phyloP scores from a whole-genome alignment of 2,113 vertebrate genomes.

The Poicephalus meyeri region DNA sequence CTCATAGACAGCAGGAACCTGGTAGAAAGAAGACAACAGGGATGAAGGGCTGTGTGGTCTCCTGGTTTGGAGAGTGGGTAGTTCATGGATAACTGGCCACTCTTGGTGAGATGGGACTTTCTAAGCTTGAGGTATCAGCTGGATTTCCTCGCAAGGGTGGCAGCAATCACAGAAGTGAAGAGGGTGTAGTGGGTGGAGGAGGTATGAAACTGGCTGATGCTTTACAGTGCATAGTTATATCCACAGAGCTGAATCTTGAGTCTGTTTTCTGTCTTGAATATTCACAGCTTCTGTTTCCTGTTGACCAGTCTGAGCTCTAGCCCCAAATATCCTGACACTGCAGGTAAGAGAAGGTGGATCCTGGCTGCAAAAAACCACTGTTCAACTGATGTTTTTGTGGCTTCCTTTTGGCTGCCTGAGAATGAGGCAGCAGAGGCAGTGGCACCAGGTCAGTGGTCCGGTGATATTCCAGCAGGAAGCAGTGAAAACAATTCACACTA shows the following conservation, averaged over 20 bases:
- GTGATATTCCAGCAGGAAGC: background rate
- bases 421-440: background rate
- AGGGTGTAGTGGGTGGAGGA: background rate
- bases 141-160: background rate
- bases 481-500: background rate
- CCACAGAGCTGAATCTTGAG: background rate
- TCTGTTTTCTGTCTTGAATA: background rate
- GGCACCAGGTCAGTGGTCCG: background rate
- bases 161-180: background rate
- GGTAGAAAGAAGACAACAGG: background rate
- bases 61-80: background rate
- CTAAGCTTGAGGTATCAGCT: background rate
- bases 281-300: background rate
- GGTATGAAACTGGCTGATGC: no score
- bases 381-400: background rate
- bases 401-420: background rate
- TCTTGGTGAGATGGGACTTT: background rate
- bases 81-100: background rate
- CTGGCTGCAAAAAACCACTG: background rate
- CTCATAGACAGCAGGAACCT: background rate
- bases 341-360: background rate
- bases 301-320: background rate
- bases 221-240: background rate
- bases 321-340: fast-evolving
- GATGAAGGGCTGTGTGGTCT: background rate